Conservation (phyloP, 2,797 vertebrate genomes). For the Pygocentrus nattereri region DNA sequence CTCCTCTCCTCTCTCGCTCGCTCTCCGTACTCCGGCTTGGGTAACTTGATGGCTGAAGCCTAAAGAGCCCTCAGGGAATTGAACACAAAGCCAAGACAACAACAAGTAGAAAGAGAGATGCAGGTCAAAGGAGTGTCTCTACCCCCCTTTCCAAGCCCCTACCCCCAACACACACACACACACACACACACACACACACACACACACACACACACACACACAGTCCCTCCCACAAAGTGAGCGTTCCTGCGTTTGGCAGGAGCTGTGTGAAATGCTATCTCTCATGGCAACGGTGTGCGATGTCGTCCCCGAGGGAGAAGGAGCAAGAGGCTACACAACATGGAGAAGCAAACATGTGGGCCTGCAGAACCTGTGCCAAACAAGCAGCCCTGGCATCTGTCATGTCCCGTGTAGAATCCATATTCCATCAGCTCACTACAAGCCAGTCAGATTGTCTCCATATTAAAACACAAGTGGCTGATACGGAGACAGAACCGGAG, state of each 20-base stretch:
- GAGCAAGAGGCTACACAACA: conserved; percentile 38
- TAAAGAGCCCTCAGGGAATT: conserved; percentile 65
- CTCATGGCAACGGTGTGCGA: conserved; percentile 63
- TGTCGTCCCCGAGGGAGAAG: conserved; percentile 38
- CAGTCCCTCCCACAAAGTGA: conserved; percentile 30
- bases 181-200: conserved; percentile 25
- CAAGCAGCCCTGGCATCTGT: conserved; percentile 30
- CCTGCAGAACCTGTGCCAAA: conserved; percentile 14
- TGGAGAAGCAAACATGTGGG: conserved; percentile 11
- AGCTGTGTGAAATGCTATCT: conserved; percentile 51
- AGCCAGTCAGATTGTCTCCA: conserved; percentile 2
- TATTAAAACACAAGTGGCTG: background rate
- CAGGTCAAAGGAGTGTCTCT: conserved; percentile 57
- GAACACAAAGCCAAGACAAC: conserved; percentile 63
- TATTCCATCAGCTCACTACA: background rate
- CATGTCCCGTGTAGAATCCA: background rate
- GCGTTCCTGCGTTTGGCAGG: conserved; percentile 33
- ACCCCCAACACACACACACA: conserved; percentile 26
- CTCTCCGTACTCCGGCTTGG: conserved; percentile 45
- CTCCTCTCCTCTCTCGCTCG: background rate
- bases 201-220: conserved; percentile 18
- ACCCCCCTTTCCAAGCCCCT: conserved; percentile 22
- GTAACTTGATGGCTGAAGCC: conserved; percentile 59
- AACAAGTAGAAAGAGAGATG: conserved; percentile 57
- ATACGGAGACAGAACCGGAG: too few relatives aligned